phyloP scores from a whole-genome alignment of 2,797 vertebrate species.

The Cirrhinus molitorella region DNA sequence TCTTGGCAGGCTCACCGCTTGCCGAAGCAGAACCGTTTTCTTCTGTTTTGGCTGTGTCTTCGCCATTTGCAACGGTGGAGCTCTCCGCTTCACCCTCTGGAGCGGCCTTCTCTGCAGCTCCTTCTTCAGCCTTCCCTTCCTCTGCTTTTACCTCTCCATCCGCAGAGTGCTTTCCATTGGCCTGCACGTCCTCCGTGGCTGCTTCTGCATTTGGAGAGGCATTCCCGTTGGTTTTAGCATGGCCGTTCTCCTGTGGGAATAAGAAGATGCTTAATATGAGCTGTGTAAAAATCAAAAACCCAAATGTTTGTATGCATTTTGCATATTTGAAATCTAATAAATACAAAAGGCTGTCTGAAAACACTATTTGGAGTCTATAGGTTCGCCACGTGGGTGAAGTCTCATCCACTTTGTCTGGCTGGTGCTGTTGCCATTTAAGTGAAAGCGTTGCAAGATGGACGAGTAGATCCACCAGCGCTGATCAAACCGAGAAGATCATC shows the following conservation, averaged over 20 bases:
- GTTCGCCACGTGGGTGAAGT: constrained; percentile 62
- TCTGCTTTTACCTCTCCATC: constrained; percentile 78
- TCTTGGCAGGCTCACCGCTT: constrained; percentile 89
- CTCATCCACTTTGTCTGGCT: constrained; percentile 57
- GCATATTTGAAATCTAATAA: background rate
- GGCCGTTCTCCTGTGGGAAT: constrained; percentile 88
- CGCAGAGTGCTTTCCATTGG: constrained; percentile 78
- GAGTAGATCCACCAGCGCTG: constrained; percentile 24
- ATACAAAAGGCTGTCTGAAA: background rate
- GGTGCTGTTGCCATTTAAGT: constrained; percentile 54
- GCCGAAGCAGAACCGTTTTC: constrained; percentile 84
- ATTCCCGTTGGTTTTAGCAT: constrained; percentile 94
- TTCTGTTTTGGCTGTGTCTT: constrained; percentile 85
- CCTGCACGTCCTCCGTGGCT: constrained; percentile 86
- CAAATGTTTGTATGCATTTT: background rate
- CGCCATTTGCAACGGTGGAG: constrained; percentile 82
- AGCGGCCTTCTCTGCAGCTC: constrained; percentile 57
- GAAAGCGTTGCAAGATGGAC: constrained; percentile 60
- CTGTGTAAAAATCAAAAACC: background rate
- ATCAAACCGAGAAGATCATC: constrained; percentile 26
- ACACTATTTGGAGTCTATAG: constrained; percentile 4
- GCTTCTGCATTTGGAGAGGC: constrained; percentile 89
- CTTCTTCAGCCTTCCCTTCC: constrained; percentile 76
- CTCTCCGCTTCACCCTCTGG: constrained; percentile 79
- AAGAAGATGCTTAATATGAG: background rate